These are phyloP conservation scores for Urocolius indicus DNA, from an alignment of 2,113 vertebrate species.

Conservation along the genomic window DNA sequence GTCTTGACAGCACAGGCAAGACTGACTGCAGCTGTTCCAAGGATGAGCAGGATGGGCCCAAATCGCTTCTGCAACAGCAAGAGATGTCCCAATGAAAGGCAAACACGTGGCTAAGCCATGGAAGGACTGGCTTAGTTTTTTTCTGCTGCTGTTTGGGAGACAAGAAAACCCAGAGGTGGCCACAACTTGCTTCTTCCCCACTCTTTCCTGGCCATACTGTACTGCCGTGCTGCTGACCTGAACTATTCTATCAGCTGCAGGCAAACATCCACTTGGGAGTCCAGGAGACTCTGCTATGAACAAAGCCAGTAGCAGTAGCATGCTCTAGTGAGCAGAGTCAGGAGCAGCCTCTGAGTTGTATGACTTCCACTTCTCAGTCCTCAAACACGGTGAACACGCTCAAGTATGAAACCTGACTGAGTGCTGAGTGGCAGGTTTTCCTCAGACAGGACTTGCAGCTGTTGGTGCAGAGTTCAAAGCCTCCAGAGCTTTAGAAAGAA, in stretches of 20 bases:
- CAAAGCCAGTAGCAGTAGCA: not conserved
- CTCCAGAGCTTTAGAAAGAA: not conserved
- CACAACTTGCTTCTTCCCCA: not conserved
- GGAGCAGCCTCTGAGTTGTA: not conserved
- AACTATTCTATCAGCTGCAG: not conserved
- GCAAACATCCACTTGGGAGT: too few relatives aligned
- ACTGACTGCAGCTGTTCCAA: not conserved
- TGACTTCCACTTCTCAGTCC: not conserved
- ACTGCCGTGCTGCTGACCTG: not conserved
- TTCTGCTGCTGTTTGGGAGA: not conserved
- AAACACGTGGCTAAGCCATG: not conserved
- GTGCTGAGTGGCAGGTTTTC: not conserved
- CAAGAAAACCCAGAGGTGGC: not conserved
- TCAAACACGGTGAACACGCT: not conserved
- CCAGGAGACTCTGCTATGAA: too few relatives aligned
- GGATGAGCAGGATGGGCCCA: not conserved
- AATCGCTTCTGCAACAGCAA: not conserved
- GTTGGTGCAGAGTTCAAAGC: not conserved
- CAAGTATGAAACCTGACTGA: not conserved
- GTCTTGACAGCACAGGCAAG: rapidly evolving
- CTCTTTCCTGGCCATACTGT: not conserved
- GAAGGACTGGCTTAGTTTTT: not conserved
- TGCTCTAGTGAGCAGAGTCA: not conserved
- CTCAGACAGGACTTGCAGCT: not conserved
- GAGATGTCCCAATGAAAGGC: not conserved